Evolutionary conservation across 2,113 vertebrate genomes (phyloP).

Genomic region (Misgurnus mizolepis): DNA sequence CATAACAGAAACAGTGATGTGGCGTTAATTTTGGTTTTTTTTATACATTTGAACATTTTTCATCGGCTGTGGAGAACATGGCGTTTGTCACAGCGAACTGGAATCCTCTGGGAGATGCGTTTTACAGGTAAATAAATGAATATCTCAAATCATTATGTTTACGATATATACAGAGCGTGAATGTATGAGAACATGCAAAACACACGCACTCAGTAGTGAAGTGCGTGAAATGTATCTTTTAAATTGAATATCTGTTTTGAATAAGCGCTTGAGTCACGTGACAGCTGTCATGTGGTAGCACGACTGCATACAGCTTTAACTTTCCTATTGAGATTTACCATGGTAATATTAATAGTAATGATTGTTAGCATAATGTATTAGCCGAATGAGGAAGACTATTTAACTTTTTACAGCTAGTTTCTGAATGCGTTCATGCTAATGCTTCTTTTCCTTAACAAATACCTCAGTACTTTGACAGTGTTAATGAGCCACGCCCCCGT

Average conservation of each 20-base stretch:
- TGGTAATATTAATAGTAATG: no score
- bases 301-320: not conserved
- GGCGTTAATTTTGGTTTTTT: not conserved
- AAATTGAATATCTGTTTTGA: not conserved
- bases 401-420: not conserved
- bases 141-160: not conserved
- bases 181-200: not conserved
- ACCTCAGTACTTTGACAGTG: no score
- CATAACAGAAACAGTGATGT: not conserved
- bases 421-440: not conserved
- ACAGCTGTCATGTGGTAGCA: conserved; percentile 32
- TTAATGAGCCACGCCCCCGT: no score
- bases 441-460: not conserved
- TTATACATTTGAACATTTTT: not conserved
- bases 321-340: not conserved
- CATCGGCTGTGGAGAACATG: conserved; percentile 32
- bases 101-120: conserved; percentile 61
- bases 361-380: no score
- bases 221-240: no score
- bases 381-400: no score
- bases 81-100: conserved; percentile 64
- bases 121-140: conserved; percentile 59
- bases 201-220: not conserved
- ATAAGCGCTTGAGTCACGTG: conserved; percentile 43
- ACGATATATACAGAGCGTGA: not conserved